Base-by-base conservation (phyloP, 1,140 invertebrate species). In the Leptinotarsa texana region DNA sequence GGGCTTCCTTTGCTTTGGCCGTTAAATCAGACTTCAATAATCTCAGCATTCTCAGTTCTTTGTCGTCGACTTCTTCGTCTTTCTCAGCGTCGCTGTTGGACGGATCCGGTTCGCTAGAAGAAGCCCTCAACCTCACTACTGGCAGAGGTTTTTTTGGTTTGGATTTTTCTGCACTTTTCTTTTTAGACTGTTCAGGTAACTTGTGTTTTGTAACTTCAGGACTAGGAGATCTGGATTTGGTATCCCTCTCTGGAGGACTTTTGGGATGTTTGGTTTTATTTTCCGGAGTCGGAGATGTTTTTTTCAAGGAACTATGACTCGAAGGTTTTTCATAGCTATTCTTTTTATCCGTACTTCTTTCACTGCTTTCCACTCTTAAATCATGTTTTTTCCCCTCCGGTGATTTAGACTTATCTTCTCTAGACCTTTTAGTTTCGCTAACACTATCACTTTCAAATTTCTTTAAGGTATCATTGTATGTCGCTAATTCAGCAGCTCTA, bases 41-140 rank as follows among this genome's bases (percentile, higher is more conserved):
- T 78, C 90, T 89, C 69, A 93, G 81, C 76, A 92, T 91, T 75
- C 88, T 88, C 33, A 90, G 79, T 75, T 92, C 91, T 75, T 87
- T 89, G 47, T 87, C 85, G 47, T 83, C 82, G 62, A 87, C 85
- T 70, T 88, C 85, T 51, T 87, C 86, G 33, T 77, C 74, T 63
- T 78, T 79, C 22, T 81, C 77, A 42, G 78, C 68, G n/a, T 90
- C 88, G 4, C 87, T 86, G 2, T 85, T 88, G 0, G 89, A 88
- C 15, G 85, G 88, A 73, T 90, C 89, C n/a, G 89, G 88, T 75
- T 90, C 89, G 51, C 81, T 82, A 13, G 90, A 91, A 1, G 90
- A 91, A 18, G 88, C 87, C 62, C 90, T 83, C 76, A 93, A 82
- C 75, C 91, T 90, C 0, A 91, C 90, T 4, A 88, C 87, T 6